phyloP scores from a whole-genome alignment of 2,888 invertebrate genomes.

The Eubasilissa splendida region DNA sequence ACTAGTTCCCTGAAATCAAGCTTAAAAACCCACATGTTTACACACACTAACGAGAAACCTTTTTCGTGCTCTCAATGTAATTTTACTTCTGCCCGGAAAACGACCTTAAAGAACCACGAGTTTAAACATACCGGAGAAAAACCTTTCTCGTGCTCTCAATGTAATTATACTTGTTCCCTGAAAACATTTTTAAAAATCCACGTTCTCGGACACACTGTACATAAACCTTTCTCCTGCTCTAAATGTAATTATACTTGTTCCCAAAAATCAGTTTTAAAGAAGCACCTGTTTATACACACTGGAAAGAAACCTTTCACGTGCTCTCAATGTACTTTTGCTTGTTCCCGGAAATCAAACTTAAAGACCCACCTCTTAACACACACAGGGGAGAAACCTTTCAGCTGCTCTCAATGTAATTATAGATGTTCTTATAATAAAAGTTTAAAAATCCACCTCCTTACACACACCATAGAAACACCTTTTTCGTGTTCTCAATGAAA shows the following conservation, averaged over 20 bases:
- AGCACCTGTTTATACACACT: neutral
- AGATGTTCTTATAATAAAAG: neutral
- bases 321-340: neutral
- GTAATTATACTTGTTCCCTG: too few species aligned
- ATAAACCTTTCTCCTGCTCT: neutral
- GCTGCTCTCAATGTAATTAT: neutral
- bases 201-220: neutral
- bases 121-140: too few species aligned
- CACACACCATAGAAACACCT: neutral
- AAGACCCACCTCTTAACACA: neutral
- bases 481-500: neutral
- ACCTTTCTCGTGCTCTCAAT: too few species aligned
- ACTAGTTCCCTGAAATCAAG: too few species aligned
- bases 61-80: too few species aligned
- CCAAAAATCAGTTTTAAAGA: slow-evolving; percentile 1
- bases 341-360: neutral
- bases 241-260: neutral
- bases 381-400: neutral
- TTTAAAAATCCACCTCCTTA: neutral
- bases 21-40: too few species aligned
- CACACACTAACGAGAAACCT: too few species aligned
- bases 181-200: neutral
- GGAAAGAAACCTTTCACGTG: slow-evolving; percentile 2
- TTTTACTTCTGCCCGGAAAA: too few species aligned
- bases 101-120: too few species aligned